phyloP scores from a whole-genome alignment of 2,797 vertebrate genomes.

The Cuculus canorus region DNA sequence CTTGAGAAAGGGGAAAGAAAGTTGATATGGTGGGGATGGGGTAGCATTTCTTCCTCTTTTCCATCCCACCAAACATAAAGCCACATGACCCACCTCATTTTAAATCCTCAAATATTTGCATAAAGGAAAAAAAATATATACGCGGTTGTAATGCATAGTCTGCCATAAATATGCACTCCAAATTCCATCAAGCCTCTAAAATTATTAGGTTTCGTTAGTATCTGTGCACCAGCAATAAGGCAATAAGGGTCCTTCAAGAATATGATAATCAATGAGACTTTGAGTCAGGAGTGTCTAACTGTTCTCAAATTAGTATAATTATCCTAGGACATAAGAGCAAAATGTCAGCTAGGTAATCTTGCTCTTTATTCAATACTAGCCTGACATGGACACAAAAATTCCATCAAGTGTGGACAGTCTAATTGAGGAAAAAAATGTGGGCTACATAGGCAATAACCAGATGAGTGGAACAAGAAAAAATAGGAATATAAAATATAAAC shows the following conservation, averaged over 20 bases:
- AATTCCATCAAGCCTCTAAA: neutral
- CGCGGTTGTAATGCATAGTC: neutral
- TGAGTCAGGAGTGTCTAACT: neutral
- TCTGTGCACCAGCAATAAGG: neutral
- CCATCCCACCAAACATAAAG: neutral
- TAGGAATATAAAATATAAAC: neutral
- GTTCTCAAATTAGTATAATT: neutral
- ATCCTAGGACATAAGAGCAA: neutral
- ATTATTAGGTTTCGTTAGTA: neutral
- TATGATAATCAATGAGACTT: neutral
- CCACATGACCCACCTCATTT: neutral
- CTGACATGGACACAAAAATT: neutral
- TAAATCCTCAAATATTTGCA: neutral
- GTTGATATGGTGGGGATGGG: neutral
- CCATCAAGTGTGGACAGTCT: neutral
- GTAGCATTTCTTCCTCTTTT: neutral
- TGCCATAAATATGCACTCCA: neutral
- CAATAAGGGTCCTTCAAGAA: neutral
- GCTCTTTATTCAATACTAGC: neutral
- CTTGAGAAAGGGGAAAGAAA: neutral
- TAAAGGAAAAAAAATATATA: neutral
- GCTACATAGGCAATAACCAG: neutral
- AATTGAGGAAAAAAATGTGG: neutral
- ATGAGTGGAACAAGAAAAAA: neutral
- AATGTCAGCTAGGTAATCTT: neutral